Evolutionary conservation across 1,140 invertebrate genomes (phyloP).

Genomic region (Amyelois transitella): DNA sequence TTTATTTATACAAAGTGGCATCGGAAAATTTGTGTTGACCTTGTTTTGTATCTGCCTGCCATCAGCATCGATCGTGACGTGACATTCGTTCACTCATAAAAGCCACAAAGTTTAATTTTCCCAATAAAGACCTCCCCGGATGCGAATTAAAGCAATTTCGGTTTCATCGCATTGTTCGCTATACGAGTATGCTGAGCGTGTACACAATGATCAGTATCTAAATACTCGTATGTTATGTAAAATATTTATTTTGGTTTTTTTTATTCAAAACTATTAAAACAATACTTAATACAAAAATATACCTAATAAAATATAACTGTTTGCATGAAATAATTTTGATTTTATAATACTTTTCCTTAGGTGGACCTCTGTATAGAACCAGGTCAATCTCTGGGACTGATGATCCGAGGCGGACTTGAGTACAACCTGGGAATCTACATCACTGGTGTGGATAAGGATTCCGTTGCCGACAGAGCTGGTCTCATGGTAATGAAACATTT

Average conservation of each 20-base stretch:
- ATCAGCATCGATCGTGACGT: constrained; percentile 20
- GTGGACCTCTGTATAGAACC: constrained; percentile 91
- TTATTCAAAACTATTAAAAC: no score
- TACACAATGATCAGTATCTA: no score
- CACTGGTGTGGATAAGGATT: constrained; percentile 94
- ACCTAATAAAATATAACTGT: no score
- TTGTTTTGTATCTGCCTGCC: background rate
- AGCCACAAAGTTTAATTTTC: background rate
- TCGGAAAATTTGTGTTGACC: background rate
- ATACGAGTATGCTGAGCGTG: no score
- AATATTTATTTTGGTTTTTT: no score
- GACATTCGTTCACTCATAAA: background rate
- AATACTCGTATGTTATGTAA: no score
- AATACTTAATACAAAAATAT: no score
- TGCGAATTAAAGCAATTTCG: background rate
- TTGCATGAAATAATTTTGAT: no score
- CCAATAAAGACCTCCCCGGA: background rate
- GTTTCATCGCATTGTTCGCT: background rate
- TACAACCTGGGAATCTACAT: constrained; percentile 96
- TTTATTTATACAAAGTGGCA: no score
- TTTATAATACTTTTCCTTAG: no score
- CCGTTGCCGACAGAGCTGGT: constrained; percentile 91
- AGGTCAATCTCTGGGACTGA: constrained; percentile 91
- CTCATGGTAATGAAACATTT: constrained; percentile 81
- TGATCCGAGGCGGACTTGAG: constrained; percentile 94